phyloP scores from a whole-genome alignment of 2,797 vertebrate species.

The Danio choprae region DNA sequence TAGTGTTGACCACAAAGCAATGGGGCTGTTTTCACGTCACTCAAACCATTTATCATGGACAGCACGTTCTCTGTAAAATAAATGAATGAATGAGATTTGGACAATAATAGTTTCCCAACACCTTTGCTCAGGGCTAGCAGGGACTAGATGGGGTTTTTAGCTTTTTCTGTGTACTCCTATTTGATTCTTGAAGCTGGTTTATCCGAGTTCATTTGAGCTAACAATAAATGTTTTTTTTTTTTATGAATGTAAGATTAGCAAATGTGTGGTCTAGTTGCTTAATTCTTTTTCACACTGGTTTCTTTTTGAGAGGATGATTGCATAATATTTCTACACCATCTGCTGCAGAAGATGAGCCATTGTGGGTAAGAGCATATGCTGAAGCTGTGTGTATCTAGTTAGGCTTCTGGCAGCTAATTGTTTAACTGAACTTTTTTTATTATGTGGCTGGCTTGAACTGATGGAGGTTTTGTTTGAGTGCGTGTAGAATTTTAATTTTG shows the following conservation, averaged over 20 bases:
- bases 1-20: conserved; percentile 11
- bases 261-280: not conserved
- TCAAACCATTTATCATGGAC: conserved; percentile 25
- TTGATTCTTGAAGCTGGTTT: not conserved
- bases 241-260: not conserved
- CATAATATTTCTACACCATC: not conserved
- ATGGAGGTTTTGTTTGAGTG: not conserved
- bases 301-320: not conserved
- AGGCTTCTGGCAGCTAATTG: not conserved
- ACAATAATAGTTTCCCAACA: not conserved
- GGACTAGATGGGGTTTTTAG: too few species aligned
- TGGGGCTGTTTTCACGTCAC: not conserved
- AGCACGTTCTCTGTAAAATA: conserved; percentile 2
- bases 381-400: not conserved
- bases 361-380: not conserved
- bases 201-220: not conserved
- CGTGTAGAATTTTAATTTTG: not conserved
- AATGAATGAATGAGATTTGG: not conserved
- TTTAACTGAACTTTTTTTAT: not conserved
- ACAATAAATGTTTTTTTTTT: not conserved
- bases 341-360: not conserved
- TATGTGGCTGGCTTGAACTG: not conserved
- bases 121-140: not conserved
- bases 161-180: not conserved
- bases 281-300: not conserved